phyloP scores from a whole-genome alignment of 2,797 vertebrate species.

The Chelon labrosus region DNA sequence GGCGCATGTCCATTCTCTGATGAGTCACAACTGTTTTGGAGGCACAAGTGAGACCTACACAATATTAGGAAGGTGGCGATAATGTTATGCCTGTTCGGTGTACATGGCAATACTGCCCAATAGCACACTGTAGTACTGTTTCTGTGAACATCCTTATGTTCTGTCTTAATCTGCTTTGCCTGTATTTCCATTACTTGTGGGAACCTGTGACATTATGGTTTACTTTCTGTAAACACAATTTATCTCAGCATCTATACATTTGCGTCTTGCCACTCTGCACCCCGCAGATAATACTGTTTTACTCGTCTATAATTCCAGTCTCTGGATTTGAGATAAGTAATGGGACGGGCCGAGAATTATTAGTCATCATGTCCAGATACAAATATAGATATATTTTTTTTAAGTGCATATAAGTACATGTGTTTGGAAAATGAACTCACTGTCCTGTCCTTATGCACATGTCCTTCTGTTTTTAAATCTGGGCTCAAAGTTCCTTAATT shows the following conservation, averaged over 20 bases:
- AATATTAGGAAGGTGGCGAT: too few relatives aligned
- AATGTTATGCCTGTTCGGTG: too few relatives aligned
- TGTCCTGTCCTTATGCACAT: neutral
- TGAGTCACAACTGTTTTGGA: too few relatives aligned
- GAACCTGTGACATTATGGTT: neutral
- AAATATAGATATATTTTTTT: neutral
- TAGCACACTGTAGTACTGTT: too few relatives aligned
- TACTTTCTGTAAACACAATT: conserved; percentile 1
- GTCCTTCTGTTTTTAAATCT: neutral
- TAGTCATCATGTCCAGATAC: neutral
- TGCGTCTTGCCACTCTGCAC: neutral
- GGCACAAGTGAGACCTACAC: too few relatives aligned
- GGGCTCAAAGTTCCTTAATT: neutral
- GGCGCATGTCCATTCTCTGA: too few relatives aligned
- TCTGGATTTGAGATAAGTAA: neutral
- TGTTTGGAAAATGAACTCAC: neutral
- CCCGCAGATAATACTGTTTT: neutral
- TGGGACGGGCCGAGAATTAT: neutral
- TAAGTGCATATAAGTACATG: neutral
- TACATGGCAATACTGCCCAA: neutral
- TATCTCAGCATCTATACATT: conserved; percentile 7
- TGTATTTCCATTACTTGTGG: neutral
- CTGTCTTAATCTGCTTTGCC: conserved; percentile 14
- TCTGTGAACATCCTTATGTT: conserved; percentile 8
- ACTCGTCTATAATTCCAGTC: neutral